Percentiles rank a stretch among this genome's conserved stretches.
These are phyloP conservation scores for Pteronura brasiliensis DNA, from an alignment of 2,113 vertebrate species.

Conservation along the genomic window DNA sequence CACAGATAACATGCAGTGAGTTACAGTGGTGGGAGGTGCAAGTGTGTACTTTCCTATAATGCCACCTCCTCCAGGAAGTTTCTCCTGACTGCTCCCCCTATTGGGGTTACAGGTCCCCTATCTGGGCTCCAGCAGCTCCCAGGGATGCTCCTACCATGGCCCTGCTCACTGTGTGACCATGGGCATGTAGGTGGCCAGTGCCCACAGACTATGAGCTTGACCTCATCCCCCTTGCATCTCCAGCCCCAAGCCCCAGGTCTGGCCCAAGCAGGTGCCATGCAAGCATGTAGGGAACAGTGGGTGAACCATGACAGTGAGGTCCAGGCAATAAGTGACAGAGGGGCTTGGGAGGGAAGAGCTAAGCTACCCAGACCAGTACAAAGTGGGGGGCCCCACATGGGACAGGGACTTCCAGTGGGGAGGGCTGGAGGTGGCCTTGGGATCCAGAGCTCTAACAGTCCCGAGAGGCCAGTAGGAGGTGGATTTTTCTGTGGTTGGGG, in stretches of 20 bases:
- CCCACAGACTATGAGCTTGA: background rate
- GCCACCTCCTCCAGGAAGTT: background rate
- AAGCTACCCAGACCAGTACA: background rate
- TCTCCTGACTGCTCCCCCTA: too few species aligned
- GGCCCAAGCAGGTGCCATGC: background rate
- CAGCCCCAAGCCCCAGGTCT: background rate
- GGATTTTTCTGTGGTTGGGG: background rate
- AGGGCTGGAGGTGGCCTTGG: background rate
- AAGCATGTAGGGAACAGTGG: background rate
- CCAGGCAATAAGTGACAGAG: background rate
- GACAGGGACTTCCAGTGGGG: background rate
- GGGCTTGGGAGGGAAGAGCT: background rate
- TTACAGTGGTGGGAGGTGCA: background rate
- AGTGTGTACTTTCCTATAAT: background rate
- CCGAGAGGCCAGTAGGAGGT: background rate
- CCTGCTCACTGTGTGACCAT: background rate
- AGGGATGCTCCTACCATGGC: fast-evolving
- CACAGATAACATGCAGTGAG: background rate
- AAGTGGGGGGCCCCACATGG: background rate
- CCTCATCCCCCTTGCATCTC: background rate
- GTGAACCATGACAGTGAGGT: background rate
- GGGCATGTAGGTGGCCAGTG: background rate
- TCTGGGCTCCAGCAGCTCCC: background rate
- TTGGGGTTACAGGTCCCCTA: background rate
- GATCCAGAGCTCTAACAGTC: background rate